A percentile compares a stretch with the other conserved stretches of the same genome.
Evolutionary conservation across 2,888 invertebrate species (phyloP).

Genomic region (Fabriciana adippe): DNA sequence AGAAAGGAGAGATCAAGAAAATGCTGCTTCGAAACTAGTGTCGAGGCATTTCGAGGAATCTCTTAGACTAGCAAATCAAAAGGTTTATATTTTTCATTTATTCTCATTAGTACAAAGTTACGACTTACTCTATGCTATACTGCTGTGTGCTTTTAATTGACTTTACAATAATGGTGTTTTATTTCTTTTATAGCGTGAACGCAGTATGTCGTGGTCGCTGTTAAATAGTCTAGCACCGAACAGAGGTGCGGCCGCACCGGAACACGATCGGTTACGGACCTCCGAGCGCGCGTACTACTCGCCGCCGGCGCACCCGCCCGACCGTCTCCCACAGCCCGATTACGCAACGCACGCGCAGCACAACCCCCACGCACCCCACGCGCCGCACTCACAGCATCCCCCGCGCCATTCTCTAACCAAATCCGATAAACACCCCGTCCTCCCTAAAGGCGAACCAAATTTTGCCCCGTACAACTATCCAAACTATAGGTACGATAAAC

Average conservation of each 20-base stretch:
- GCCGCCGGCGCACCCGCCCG: constrained; percentile 48
- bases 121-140: too few relatives aligned
- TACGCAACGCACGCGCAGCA: constrained; percentile 54
- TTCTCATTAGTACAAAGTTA: neutral
- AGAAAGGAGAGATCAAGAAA: constrained; percentile 84
- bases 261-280: constrained; percentile 58
- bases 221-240: constrained; percentile 78
- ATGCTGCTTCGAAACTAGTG: constrained; percentile 90
- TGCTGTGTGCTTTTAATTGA: neutral
- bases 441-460: constrained; percentile 86
- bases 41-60: constrained; percentile 96
- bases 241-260: constrained; percentile 55
- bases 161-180: constrained; percentile 17
- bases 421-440: constrained; percentile 64
- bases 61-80: constrained; percentile 88
- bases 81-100: constrained; percentile 75
- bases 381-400: constrained; percentile 56
- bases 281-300: constrained; percentile 59
- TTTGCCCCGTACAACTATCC: constrained; percentile 86
- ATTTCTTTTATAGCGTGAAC: constrained; percentile 71
- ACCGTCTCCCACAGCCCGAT: constrained; percentile 52
- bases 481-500: constrained; percentile 84
- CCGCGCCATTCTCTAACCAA: constrained; percentile 62
- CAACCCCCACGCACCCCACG: constrained; percentile 52
- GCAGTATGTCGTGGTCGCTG: constrained; percentile 80